A percentile compares a stretch with the other conserved stretches of the same genome.
phyloP scores from a whole-genome alignment of 2,888 invertebrate species.

The Sinhomidia bicolor region DNA sequence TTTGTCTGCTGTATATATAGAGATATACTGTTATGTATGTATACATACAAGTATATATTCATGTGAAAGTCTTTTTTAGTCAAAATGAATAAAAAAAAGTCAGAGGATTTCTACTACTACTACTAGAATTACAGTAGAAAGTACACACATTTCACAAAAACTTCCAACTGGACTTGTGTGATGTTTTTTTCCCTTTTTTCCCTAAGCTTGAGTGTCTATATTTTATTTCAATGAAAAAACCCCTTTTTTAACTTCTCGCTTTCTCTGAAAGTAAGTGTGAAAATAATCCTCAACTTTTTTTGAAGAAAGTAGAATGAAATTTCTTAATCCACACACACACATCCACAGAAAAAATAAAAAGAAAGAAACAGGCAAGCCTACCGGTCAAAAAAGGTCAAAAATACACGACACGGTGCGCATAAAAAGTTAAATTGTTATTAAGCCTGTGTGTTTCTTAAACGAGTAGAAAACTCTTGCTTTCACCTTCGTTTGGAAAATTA shows the following conservation, averaged over 20 bases:
- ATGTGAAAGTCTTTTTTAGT: too few species aligned
- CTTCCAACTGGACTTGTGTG: not conserved
- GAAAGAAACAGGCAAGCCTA: not conserved
- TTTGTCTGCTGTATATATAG: too few species aligned
- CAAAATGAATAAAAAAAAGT: too few species aligned
- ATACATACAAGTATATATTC: too few species aligned
- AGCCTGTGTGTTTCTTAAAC: not conserved
- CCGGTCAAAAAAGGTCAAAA: not conserved
- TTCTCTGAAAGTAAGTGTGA: constrained; percentile 35
- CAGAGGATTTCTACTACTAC: too few species aligned
- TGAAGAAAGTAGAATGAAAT: not conserved
- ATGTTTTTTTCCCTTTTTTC: not conserved
- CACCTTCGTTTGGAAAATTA: not conserved
- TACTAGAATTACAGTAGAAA: too few species aligned
- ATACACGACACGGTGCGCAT: not conserved
- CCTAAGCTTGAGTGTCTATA: not conserved
- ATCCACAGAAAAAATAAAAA: not conserved
- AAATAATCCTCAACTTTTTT: constrained; percentile 24
- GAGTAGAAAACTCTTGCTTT: not conserved
- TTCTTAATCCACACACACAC: constrained; percentile 36
- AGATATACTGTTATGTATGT: too few species aligned
- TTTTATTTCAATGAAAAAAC: constrained; percentile 38
- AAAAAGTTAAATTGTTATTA: not conserved
- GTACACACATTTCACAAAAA: too few species aligned
- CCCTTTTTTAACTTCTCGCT: not conserved